phyloP scores from a whole-genome alignment of 2,797 vertebrate species.

The Sebastes minor region DNA sequence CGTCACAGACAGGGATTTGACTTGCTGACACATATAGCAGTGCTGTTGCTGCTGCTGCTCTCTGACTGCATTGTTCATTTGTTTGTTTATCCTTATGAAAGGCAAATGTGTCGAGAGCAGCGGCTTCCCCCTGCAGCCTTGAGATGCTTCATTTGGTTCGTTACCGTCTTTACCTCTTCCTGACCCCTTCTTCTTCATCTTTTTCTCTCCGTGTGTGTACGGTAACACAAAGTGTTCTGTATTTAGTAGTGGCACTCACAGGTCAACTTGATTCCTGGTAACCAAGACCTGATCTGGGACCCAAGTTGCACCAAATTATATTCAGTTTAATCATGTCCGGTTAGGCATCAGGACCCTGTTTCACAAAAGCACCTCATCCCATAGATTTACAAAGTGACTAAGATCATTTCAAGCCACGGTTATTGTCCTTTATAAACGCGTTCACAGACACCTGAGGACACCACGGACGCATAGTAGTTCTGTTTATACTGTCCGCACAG shows the following conservation, averaged over 20 bases:
- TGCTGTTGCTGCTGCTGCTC: not conserved
- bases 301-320: not conserved
- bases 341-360: not conserved
- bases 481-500: too few relatives aligned
- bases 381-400: not conserved
- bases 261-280: not conserved
- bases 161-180: not conserved
- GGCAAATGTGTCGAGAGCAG: constrained; percentile 33
- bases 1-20: constrained; percentile 52
- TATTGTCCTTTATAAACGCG: too few relatives aligned
- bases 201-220: not conserved
- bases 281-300: not conserved
- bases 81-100: constrained; percentile 60
- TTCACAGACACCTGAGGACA: too few relatives aligned
- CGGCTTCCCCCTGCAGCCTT: not conserved
- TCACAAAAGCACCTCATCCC: not conserved
- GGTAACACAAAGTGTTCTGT: not conserved
- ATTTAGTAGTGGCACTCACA: not conserved
- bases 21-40: constrained; percentile 16
- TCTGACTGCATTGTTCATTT: constrained; percentile 35
- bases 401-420: too few relatives aligned
- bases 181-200: not conserved
- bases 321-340: not conserved
- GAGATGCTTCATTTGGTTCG: not conserved
- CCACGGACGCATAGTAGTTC: too few relatives aligned